Conservation (phyloP, 2,113 vertebrate species). For the Nasalis larvatus region DNA sequence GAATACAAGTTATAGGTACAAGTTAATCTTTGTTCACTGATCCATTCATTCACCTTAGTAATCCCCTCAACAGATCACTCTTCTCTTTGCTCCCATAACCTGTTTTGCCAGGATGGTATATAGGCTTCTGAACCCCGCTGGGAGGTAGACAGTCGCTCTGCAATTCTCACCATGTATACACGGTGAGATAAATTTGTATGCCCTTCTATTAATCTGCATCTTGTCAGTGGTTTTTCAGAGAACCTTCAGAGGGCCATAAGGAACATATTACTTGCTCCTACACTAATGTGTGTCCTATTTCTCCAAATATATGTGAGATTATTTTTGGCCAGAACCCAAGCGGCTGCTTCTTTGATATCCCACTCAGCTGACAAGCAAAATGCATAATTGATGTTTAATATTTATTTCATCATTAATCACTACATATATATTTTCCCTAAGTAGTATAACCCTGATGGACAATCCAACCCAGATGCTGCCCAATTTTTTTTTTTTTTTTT, state of each 20-base stretch:
- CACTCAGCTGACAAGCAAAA: not conserved
- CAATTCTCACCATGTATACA: not conserved
- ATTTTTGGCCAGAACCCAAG: not conserved
- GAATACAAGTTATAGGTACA: not conserved
- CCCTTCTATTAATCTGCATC: not conserved
- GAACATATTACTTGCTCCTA: too few relatives aligned
- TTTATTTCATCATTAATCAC: not conserved
- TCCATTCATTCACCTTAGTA: not conserved
- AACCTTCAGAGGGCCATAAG: too few relatives aligned
- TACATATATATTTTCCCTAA: not conserved
- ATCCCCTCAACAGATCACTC: not conserved
- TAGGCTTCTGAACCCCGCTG: not conserved
- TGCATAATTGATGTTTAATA: not conserved
- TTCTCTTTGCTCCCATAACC: not conserved
- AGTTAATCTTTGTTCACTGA: not conserved
- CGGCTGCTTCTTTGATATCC: not conserved
- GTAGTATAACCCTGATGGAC: not conserved
- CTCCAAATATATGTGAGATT: not conserved
- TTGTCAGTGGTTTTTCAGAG: not conserved
- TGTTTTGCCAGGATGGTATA: not conserved
- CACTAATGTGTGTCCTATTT: not conserved
- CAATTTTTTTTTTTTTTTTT: too few relatives aligned
- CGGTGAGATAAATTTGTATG: not conserved
- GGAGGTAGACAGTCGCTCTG: not conserved
- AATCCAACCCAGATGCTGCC: not conserved